phyloP scores from a whole-genome alignment of 2,113 vertebrate genomes.

The Zosterops borbonicus region DNA sequence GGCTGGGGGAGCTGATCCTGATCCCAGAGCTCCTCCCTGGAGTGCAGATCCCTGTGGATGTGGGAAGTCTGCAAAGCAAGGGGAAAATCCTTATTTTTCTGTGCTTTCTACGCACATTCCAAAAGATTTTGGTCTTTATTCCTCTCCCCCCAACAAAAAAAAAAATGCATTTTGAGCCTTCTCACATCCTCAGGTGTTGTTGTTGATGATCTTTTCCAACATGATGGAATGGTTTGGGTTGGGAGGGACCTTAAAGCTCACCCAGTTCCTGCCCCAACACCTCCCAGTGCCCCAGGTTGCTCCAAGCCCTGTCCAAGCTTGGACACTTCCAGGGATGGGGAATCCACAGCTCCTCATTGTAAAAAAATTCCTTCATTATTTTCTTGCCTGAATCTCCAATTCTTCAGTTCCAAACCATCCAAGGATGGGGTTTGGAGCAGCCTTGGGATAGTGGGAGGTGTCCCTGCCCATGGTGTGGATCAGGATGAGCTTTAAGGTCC shows the following conservation, averaged over 20 bases:
- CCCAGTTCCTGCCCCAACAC: neutral
- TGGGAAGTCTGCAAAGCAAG: neutral
- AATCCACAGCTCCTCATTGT: fast-evolving
- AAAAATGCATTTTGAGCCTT: neutral
- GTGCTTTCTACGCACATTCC: fast-evolving
- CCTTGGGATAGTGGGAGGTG: neutral
- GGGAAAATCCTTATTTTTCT: neutral
- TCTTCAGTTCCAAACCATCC: neutral
- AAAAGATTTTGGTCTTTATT: neutral
- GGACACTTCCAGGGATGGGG: neutral
- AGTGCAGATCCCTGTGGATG: fast-evolving
- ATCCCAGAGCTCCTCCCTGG: neutral
- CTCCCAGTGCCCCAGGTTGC: fast-evolving
- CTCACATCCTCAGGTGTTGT: neutral
- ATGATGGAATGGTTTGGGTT: neutral
- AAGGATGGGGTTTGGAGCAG: neutral
- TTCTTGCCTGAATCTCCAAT: neutral
- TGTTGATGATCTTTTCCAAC: neutral
- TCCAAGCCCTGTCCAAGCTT: neutral
- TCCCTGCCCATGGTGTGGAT: neutral
- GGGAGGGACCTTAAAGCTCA: neutral
- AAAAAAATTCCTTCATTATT: neutral
- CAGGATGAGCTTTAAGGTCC: neutral
- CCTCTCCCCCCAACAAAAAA: neutral
- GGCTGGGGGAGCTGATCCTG: neutral